A percentile compares a stretch with the other conserved stretches of the same genome.
These are phyloP conservation scores for Pangasianodon hypophthalmus DNA, from an alignment of 2,113 vertebrate genomes.

Conservation along the genomic window DNA sequence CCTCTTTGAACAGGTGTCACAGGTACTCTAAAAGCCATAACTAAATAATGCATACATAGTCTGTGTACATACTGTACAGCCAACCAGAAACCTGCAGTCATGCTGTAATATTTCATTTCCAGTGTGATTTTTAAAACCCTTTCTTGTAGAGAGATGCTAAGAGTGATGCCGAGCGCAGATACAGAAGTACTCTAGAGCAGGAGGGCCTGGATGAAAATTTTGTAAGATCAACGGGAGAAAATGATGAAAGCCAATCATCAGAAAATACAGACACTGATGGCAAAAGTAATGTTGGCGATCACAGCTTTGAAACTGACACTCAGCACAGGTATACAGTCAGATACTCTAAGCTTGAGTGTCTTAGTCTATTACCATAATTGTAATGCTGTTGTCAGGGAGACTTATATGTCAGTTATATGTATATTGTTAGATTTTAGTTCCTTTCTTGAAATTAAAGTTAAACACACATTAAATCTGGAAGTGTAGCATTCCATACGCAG, in stretches of 20 bases:
- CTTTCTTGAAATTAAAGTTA: slow-evolving; percentile 46
- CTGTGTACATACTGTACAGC: background rate
- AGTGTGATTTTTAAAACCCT: background rate
- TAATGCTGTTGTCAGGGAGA: slow-evolving; percentile 16
- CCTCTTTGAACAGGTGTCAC: slow-evolving; percentile 88
- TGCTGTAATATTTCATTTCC: background rate
- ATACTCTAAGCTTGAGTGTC: background rate
- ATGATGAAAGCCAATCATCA: slow-evolving; percentile 35
- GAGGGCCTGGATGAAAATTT: slow-evolving; percentile 85
- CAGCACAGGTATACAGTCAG: slow-evolving; percentile 59
- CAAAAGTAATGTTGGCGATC: slow-evolving; percentile 45
- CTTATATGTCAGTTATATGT: background rate
- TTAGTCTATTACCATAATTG: slow-evolving; percentile 9
- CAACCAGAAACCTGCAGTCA: background rate
- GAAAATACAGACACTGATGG: slow-evolving; percentile 51
- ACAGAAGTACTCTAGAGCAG: slow-evolving; percentile 77
- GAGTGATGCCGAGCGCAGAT: slow-evolving; percentile 79
- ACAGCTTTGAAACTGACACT: slow-evolving; percentile 48
- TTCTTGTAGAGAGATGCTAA: slow-evolving; percentile 75
- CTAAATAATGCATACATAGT: slow-evolving; percentile 3
- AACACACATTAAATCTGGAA: slow-evolving; percentile 61
- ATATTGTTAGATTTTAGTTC: background rate
- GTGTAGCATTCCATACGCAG: slow-evolving; percentile 63
- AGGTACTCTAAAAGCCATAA: slow-evolving; percentile 60
- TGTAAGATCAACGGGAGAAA: slow-evolving; percentile 77